Percentiles rank a stretch among this genome's conserved stretches.
phyloP scores from a whole-genome alignment of 2,797 vertebrate species.

The Delichon dasypus region DNA sequence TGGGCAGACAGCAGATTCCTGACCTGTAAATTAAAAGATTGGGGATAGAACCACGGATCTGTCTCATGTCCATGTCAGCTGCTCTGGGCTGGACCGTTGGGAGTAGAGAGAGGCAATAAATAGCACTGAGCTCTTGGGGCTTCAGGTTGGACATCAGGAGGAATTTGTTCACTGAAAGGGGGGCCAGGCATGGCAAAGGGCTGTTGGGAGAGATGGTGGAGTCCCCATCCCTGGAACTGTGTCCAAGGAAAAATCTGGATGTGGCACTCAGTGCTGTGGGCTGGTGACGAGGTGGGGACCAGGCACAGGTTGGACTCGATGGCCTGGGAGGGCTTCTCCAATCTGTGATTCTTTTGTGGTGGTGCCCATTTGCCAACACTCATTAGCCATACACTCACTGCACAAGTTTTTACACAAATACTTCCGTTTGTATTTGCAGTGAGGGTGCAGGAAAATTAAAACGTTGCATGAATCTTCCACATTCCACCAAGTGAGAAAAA shows the following conservation, averaged over 20 bases:
- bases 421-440: neutral
- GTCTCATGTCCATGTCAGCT: neutral
- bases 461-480: neutral
- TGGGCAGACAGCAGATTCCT: neutral
- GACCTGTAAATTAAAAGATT: neutral
- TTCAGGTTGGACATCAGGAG: neutral
- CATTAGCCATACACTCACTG: neutral
- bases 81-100: neutral
- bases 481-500: neutral
- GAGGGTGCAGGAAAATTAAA: neutral
- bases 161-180: neutral
- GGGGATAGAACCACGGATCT: neutral
- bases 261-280: neutral
- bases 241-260: neutral
- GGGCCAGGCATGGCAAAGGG: neutral
- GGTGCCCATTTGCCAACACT: neutral
- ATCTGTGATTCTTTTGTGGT: neutral
- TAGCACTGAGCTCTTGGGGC: neutral
- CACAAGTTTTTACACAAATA: neutral
- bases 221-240: neutral
- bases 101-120: neutral
- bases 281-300: neutral
- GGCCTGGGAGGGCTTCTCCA: neutral
- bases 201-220: neutral
- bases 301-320: accelerated